A percentile compares a stretch with the other conserved stretches of the same genome.
phyloP scores from a whole-genome alignment of 2,797 vertebrate species.

The Garrulus glandarius region DNA sequence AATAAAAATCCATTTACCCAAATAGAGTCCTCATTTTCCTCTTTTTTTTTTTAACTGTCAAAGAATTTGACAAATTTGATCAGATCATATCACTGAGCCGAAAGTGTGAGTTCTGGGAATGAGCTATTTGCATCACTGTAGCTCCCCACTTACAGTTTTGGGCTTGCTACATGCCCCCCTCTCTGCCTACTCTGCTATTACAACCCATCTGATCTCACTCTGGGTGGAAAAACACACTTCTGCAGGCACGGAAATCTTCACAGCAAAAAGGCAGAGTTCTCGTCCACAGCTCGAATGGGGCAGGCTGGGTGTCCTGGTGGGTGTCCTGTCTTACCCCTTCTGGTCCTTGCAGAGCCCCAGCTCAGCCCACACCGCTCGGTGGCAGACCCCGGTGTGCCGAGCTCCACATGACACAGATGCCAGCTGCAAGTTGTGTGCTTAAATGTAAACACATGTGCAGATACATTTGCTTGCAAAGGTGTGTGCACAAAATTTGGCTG shows the following conservation, averaged over 20 bases:
- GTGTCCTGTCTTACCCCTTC: neutral
- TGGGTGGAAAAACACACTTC: neutral
- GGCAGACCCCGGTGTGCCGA: accelerated
- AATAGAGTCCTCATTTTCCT: slow-evolving; percentile 11
- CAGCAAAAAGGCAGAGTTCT: neutral
- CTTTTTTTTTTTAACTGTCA: slow-evolving; percentile 22
- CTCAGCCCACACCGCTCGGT: accelerated
- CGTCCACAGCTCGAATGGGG: accelerated
- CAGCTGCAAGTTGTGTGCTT: neutral
- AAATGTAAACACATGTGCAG: accelerated
- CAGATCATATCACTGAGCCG: neutral
- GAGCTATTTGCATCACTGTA: slow-evolving; percentile 49
- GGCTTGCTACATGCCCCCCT: neutral
- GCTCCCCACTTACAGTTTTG: slow-evolving; percentile 27
- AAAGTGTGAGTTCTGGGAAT: slow-evolving; percentile 42
- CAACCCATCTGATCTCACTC: slow-evolving; percentile 46
- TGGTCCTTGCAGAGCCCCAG: neutral
- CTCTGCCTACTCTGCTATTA: slow-evolving; percentile 33
- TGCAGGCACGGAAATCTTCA: neutral
- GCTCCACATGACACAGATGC: neutral
- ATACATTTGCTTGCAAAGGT: neutral
- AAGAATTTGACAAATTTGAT: slow-evolving; percentile 50
- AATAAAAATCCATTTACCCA: slow-evolving; percentile 45
- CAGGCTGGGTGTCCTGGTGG: neutral
- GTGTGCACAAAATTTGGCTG: neutral